Percentiles rank a stretch among this genome's conserved stretches.
These are phyloP conservation scores for Etheostoma cragini DNA, from an alignment of 2,113 vertebrate species.

Conservation along the genomic window DNA sequence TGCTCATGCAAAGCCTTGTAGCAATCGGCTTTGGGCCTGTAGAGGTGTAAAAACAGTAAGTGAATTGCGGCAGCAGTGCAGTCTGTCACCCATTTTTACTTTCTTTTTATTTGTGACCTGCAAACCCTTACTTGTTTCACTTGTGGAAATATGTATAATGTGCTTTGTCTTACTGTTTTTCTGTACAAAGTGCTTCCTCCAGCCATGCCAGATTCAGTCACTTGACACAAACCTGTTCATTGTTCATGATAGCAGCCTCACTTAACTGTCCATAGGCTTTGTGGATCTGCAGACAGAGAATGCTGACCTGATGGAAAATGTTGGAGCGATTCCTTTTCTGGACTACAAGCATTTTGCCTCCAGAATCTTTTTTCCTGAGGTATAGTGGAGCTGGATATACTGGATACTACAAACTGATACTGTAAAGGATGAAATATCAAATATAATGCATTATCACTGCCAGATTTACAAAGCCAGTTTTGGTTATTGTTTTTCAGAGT, in stretches of 20 bases:
- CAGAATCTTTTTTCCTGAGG: slow-evolving; percentile 96
- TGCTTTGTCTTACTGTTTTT: not conserved
- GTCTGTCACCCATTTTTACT: slow-evolving; percentile 10
- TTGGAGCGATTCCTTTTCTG: slow-evolving; percentile 93
- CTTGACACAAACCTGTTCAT: not conserved
- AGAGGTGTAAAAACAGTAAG: not conserved
- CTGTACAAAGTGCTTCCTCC: not conserved
- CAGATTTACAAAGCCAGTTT: not conserved
- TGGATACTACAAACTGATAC: slow-evolving; percentile 28
- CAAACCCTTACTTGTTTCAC: not conserved
- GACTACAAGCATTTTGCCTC: slow-evolving; percentile 98
- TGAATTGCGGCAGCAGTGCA: not conserved
- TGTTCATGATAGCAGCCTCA: not conserved
- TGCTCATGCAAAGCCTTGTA: not conserved
- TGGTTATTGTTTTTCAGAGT: slow-evolving; percentile 57
- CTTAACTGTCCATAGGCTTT: slow-evolving; percentile 86
- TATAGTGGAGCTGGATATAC: slow-evolving; percentile 72
- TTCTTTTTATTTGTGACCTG: slow-evolving; percentile 15
- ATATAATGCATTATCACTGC: too few relatives aligned
- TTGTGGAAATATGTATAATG: too few relatives aligned
- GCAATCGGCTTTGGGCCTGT: not conserved
- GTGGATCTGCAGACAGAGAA: slow-evolving; percentile 96
- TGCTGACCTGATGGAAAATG: slow-evolving; percentile 90
- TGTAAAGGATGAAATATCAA: not conserved
- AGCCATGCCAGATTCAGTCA: not conserved